Base-by-base conservation (phyloP, 1,140 invertebrate species). In the Ditylenchus dipsaci region DNA sequence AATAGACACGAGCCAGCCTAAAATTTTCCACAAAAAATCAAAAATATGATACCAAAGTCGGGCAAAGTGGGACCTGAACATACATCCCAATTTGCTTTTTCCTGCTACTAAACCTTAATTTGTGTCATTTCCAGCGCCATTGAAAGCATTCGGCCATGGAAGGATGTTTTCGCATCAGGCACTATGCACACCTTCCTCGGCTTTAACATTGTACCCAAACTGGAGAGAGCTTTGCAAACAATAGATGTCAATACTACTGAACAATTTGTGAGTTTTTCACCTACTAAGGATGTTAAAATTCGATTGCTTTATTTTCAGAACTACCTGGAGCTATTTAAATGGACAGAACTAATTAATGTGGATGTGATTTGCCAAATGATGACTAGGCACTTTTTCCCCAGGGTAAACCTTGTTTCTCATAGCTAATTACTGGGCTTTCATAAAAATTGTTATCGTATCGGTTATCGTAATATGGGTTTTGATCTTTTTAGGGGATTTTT, bases 71-170 rank as follows among this genome's bases (percentile, higher is more conserved):
- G n/a, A n/a, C n/a, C n/a, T n/a, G n/a, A n/a, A n/a, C n/a, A n/a
- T n/a, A n/a, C n/a, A n/a, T n/a, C n/a, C n/a, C n/a, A n/a, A n/a
- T n/a, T n/a, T n/a, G n/a, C n/a, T 61, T 61, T 38, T 9, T 61
- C 38, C 29, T 61, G 1, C n/a, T n/a, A n/a, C n/a, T n/a, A n/a
- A n/a, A n/a, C n/a, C n/a, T n/a, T n/a, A n/a, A n/a, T n/a, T n/a
- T n/a, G n/a, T n/a, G n/a, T n/a, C n/a, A 93, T 97, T 84, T 86
- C 88, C 58, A 96, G 93, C 1, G 95, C 93, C 0, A 88, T 90
- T 74, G 86, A 90, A n/a, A 92, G 97, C 85, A 86, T 99, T 0
- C 87, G 89, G 69, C 94, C 94, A 0, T 98, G 95, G 95, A 84
- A 88, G n/a, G 83, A 87, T 59, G 92, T 93, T 0, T 92, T 95